These are phyloP conservation scores for Mesorhabditis spiculigera DNA, from an alignment of 2,888 invertebrate species.

Conservation along the genomic window DNA sequence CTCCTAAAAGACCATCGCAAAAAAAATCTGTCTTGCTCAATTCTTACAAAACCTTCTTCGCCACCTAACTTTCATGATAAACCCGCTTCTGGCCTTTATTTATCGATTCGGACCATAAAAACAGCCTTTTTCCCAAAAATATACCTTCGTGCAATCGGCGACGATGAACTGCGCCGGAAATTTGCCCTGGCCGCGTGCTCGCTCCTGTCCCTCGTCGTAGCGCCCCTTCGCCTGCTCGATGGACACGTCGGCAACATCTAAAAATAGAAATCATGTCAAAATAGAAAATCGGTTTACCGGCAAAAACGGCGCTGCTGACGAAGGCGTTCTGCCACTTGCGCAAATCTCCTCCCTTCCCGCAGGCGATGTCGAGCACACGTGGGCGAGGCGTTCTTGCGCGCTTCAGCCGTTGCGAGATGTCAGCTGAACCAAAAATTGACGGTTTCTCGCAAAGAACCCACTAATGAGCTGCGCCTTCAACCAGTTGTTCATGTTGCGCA, in stretches of 20 bases:
- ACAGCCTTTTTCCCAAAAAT: neutral
- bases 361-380: constrained; percentile 84
- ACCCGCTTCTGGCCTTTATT: too few relatives aligned
- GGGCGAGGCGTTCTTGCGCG: constrained; percentile 17
- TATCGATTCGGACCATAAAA: too few relatives aligned
- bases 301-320: constrained; percentile 46
- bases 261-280: constrained; percentile 14
- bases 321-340: constrained; percentile 73
- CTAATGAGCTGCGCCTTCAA: constrained; percentile 91
- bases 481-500: constrained; percentile 99
- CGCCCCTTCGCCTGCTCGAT: constrained; percentile 83
- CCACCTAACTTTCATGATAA: too few relatives aligned
- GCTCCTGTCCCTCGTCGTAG: constrained; percentile 71
- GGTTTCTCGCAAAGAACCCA: constrained; percentile 61
- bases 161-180: constrained; percentile 85
- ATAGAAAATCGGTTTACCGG: constrained; percentile 33
- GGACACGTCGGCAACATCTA: constrained; percentile 84
- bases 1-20: too few relatives aligned
- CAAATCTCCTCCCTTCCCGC: constrained; percentile 97
- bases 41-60: too few relatives aligned
- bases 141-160: constrained; percentile 81
- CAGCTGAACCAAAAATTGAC: constrained; percentile 28
- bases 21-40: too few relatives aligned
- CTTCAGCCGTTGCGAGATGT: constrained; percentile 21
- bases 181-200: constrained; percentile 53